Evolutionary conservation across 1,140 invertebrate genomes (phyloP).

Genomic region (Chironomus striatipennis): DNA sequence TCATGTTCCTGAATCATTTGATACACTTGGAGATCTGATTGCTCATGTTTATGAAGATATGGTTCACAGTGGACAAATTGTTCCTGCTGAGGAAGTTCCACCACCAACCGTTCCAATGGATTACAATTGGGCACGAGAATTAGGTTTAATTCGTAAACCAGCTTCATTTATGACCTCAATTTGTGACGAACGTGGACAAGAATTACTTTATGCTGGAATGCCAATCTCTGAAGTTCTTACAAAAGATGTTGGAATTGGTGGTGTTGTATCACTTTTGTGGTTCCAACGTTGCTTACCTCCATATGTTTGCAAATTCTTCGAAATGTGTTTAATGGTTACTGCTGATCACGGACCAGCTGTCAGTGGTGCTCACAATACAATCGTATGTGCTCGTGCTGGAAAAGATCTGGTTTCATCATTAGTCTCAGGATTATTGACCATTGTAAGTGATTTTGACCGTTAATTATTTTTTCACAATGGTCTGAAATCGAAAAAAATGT

Average conservation of each 20-base stretch:
- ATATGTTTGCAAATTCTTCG: slow-evolving; percentile 95
- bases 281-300: slow-evolving; percentile 92
- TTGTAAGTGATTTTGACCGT: slow-evolving; percentile 75
- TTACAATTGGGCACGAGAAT: slow-evolving; percentile 96
- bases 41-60: slow-evolving; percentile 71
- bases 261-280: slow-evolving; percentile 95
- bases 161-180: slow-evolving; percentile 99
- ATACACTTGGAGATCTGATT: slow-evolving; percentile 67
- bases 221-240: slow-evolving; percentile 92
- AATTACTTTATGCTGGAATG: slow-evolving; percentile 96
- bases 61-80: slow-evolving; percentile 72
- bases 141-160: slow-evolving; percentile 96
- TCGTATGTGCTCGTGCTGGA: slow-evolving; percentile 96
- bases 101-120: slow-evolving; percentile 99
- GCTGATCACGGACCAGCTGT: slow-evolving; percentile 99
- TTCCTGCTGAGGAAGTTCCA: slow-evolving; percentile 82
- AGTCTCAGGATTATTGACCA: slow-evolving; percentile 93
- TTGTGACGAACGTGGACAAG: slow-evolving; percentile 97
- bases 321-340: slow-evolving; percentile 98
- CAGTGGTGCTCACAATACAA: slow-evolving; percentile 98
- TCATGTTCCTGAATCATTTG: slow-evolving; percentile 86
- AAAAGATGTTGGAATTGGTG: slow-evolving; percentile 90
- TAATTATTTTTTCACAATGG: too few species aligned
- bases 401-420: slow-evolving; percentile 98
- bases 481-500: too few species aligned